phyloP scores from a whole-genome alignment of 2,797 vertebrate species.

The Molothrus aeneus region DNA sequence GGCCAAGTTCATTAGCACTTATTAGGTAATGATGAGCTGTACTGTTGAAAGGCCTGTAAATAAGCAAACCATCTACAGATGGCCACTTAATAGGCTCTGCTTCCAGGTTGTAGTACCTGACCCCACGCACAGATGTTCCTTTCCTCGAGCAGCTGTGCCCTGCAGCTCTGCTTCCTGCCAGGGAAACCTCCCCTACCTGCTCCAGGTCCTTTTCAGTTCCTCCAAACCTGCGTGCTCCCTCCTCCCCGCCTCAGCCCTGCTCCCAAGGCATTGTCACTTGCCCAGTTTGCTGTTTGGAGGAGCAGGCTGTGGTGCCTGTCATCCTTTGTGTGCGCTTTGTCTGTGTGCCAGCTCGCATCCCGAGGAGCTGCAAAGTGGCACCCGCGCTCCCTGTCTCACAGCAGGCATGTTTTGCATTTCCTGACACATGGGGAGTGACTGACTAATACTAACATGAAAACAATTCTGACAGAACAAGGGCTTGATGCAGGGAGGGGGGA shows the following conservation, averaged over 20 bases:
- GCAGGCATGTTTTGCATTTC: slow-evolving; percentile 65
- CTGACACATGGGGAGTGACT: slow-evolving; percentile 71
- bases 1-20: slow-evolving; percentile 15
- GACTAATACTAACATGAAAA: slow-evolving; percentile 72
- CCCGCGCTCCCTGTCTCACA: slow-evolving; percentile 54
- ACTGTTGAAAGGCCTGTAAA: slow-evolving; percentile 15
- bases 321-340: slow-evolving; percentile 59
- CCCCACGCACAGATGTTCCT: slow-evolving; percentile 14
- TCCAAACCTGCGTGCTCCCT: neutral
- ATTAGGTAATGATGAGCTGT: slow-evolving; percentile 41
- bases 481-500: neutral
- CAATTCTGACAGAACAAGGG: slow-evolving; percentile 70
- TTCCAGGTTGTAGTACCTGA: slow-evolving; percentile 7
- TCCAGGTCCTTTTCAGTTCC: neutral
- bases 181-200: neutral
- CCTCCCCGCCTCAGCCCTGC: neutral
- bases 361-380: slow-evolving; percentile 57
- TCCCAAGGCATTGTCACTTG: slow-evolving; percentile 33
- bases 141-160: neutral
- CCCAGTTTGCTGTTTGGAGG: slow-evolving; percentile 29
- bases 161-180: neutral
- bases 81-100: slow-evolving; percentile 40
- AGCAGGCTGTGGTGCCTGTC: slow-evolving; percentile 64
- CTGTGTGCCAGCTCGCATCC: slow-evolving; percentile 59
- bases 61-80: slow-evolving; percentile 37